Evolutionary conservation across 1,140 invertebrate genomes (phyloP).

Genomic region (Eciton burchellii): DNA sequence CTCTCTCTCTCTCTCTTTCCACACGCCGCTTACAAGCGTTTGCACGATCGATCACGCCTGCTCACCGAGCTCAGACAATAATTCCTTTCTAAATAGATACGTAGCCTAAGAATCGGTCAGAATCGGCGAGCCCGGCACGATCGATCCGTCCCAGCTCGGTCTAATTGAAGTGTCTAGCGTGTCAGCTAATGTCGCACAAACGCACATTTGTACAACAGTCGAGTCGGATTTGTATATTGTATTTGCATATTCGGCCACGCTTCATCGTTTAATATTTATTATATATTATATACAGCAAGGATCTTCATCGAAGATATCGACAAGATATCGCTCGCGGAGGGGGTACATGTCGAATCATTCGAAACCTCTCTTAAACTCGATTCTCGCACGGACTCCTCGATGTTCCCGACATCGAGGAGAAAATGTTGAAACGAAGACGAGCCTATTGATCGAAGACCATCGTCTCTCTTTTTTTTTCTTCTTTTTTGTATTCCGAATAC

Average conservation of each 20-base stretch:
- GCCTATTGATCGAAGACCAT: background rate
- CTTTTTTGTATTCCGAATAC: background rate
- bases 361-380: background rate
- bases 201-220: constrained; percentile 21
- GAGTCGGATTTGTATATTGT: constrained; percentile 24
- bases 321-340: background rate
- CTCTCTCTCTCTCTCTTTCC: no score
- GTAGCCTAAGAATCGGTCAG: constrained; percentile 55
- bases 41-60: constrained; percentile 39
- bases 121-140: constrained; percentile 32
- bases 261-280: background rate
- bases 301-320: background rate
- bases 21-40: background rate
- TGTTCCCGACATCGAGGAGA: background rate
- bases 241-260: background rate
- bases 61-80: constrained; percentile 47
- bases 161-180: constrained; percentile 25
- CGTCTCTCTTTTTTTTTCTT: no score
- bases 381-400: background rate
- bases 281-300: background rate
- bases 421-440: background rate
- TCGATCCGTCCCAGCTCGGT: constrained; percentile 20
- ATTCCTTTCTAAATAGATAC: constrained; percentile 49
- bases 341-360: background rate
- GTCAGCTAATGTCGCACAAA: constrained; percentile 11